Base-by-base conservation (phyloP, 2,113 vertebrate genomes). In the Channa maculata region DNA sequence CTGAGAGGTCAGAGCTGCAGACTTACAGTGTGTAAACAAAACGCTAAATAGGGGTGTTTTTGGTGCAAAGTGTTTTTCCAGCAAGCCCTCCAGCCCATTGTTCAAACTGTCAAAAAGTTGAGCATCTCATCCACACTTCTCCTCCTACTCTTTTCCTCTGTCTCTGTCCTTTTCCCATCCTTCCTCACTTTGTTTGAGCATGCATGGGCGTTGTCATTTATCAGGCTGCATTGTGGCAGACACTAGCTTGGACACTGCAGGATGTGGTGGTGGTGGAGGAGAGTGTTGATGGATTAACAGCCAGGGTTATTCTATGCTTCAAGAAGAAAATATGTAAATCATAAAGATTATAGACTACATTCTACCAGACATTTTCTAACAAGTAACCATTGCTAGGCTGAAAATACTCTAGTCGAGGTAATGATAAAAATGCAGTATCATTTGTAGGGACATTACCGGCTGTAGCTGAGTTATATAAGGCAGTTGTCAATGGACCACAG, bases 71-170 rank as follows among this genome's bases (percentile, higher is more conserved):
- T 72, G 62, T 84, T 88, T 80, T 81, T 86, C 81, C 83, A 87
- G 63, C 1, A 14, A 66, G 54, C 41, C 65, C 86, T 75, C 58
- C 54, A n/a, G 71, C 68, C 74, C 76, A 85, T 88, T 89, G 87
- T 88, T 86, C 79, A 87, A 78, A 65, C 82, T 76, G 84, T 85
- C 86, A 72, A 59, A 87, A 74, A 77, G 62, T 60, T 67, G 36
- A 79, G 50, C 34, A 41, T 66, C 65, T 82, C 53, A 43, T 82
- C 79, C 84, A 77, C 67, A 63, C 24, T 72, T 59, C 73, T 77
- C 74, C 82, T 77, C 71, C 71, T 33, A 73, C 79, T 64, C 69
- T 14, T 60, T 72, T 77, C 71, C 72, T 82, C 58, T 71, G 11
- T 71, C 36, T 71, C 14, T 64, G 46, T 75, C 12, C 48, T 38